Conservation (phyloP, 2,797 vertebrate species). For the Calcarius lapponicus region DNA sequence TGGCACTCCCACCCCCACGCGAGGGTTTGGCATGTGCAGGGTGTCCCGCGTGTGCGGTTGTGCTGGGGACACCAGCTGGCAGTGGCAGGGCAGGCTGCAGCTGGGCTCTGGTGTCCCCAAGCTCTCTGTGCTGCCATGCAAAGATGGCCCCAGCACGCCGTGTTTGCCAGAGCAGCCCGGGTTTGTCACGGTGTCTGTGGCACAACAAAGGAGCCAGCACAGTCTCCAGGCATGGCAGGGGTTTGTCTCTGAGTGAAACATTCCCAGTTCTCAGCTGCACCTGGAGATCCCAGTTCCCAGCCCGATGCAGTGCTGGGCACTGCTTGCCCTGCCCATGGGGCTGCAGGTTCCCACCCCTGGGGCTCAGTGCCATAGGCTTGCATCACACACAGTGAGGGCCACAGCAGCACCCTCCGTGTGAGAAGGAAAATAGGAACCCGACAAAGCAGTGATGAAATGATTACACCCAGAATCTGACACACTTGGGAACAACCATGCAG, state of each 20-base stretch:
- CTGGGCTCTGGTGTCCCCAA: neutral
- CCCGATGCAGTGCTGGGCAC: neutral
- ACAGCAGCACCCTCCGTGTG: accelerated
- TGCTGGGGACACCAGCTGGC: neutral
- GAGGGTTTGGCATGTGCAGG: neutral
- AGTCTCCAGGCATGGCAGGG: accelerated
- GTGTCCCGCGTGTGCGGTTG: neutral
- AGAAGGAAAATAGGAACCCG: accelerated
- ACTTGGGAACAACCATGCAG: accelerated
- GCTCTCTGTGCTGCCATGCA: accelerated
- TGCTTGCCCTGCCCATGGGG: too few species aligned
- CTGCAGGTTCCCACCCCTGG: neutral
- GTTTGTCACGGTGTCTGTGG: neutral
- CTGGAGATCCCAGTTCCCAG: neutral
- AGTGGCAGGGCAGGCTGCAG: neutral
- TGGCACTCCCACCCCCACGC: neutral
- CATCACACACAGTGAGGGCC: neutral
- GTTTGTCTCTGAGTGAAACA: too few species aligned
- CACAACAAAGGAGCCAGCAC: accelerated
- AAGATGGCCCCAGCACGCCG: accelerated
- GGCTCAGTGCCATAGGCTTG: neutral
- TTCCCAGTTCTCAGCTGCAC: neutral
- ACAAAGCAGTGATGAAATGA: neutral
- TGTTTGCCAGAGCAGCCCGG: neutral
- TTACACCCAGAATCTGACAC: too few species aligned